Conservation (phyloP, 1,140 invertebrate species). For the Thereuonema tuberculata region DNA sequence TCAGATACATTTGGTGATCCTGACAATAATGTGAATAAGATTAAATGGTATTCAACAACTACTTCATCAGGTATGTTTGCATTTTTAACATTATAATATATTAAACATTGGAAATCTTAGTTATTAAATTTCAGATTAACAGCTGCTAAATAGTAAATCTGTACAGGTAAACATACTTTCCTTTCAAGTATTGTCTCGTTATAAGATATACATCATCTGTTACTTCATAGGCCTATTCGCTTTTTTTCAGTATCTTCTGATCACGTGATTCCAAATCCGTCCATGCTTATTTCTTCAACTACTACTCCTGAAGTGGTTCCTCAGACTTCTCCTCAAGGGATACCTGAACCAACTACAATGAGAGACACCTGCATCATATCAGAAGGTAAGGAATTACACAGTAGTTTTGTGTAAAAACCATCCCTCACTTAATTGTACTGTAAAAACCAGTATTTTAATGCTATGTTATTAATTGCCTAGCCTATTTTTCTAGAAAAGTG, state of each 20-base stretch:
- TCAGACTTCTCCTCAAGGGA: background rate
- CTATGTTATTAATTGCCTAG: too few species aligned
- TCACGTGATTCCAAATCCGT: background rate
- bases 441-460: too few species aligned
- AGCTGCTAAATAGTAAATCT: background rate
- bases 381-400: background rate
- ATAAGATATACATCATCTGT: too few species aligned
- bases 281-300: background rate
- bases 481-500: too few species aligned
- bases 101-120: too few species aligned
- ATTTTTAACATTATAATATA: too few species aligned
- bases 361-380: background rate
- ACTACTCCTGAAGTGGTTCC: background rate
- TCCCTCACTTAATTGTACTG: too few species aligned
- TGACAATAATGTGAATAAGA: constrained; percentile 1
- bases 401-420: too few species aligned
- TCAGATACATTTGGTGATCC: constrained; percentile 2
- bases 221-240: too few species aligned
- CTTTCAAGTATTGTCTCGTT: background rate
- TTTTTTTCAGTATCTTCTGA: background rate
- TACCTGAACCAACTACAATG: background rate
- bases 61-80: too few species aligned
- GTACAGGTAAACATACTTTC: background rate
- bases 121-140: too few species aligned
- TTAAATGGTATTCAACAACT: constrained; percentile 1